Evolutionary conservation across 2,888 invertebrate genomes (phyloP), one percentile per base, ranked within the genome.

Genomic region (Dicyrtoma fusca): DNA sequence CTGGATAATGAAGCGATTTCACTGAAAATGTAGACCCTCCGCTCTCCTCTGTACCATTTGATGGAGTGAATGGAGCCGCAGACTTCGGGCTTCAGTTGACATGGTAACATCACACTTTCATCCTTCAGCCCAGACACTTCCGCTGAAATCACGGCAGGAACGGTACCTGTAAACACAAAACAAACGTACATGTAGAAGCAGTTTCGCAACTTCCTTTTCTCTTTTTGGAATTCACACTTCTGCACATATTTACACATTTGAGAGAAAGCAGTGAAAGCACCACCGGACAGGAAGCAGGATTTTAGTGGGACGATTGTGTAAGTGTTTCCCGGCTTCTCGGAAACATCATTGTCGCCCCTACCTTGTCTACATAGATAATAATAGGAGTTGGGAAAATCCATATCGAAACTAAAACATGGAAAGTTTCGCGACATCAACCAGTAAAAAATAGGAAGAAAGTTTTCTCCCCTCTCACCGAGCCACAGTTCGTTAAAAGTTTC

Each of bases 51-150:
- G 85, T 92, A 92, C 92, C 92, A 92, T 83, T 92, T 92, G 83
- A 92, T 90, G 84, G 90, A 91, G 85, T 92, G 92, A 82, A 92
- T 88, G 77, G 88, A 89, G 0, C 91, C 91, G 82, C 92, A 92
- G 34, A 89, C 87, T n/a, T 87, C 82, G 64, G 82, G 83, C 81
- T 91, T 90, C 77, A 92, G 88, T 19, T 88, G 86, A 82, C 92
- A 92, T 1, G 89, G 89, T 51, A 92, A 86, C n/a, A 87, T 86
- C 10, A 90, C 89, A 10, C 88, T 88, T 23, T 88, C 87, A 2
- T 91, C 91, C 0, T 90, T 89, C 79, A 90, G 87, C 0, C 90
- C 90, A 63, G 88, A 87, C 45, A 89, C 86, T 81, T 89, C 88
- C 74, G 87, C 87, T 84, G 79, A 75, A 45, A 80, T 78, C 13